Evolutionary conservation across 1,140 invertebrate genomes (phyloP), one percentile per base, ranked within the genome.

Genomic region (Nilaparvata lugens): DNA sequence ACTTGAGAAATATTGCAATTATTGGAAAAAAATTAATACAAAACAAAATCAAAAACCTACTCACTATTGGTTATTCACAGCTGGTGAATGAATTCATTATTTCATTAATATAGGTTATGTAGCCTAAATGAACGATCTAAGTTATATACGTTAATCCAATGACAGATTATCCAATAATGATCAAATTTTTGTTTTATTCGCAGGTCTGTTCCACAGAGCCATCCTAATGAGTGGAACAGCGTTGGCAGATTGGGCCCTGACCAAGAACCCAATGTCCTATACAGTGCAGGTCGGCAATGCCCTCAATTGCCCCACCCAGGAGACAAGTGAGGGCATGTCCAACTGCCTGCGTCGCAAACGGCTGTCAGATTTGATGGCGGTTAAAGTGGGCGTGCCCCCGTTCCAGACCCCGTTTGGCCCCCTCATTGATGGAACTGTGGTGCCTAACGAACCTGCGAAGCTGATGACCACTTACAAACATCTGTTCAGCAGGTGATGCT

Each of bases 221-320:
- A 92, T 98, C 60, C 76, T 97, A 9, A 95, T 97, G 88, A 91
- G 91, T 28, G 95, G 95, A 0, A 93, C 93, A 2, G 93, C 94
- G 0, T 73, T 97, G 45, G 87, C 89, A 55, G 87, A 89, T 64
- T 95, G 90, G 86, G 92, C 93, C 0, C 80, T 95, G 67, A 89
- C 88, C 2, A 82, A 83, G 68, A 86, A 91, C 64, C 89, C 93
- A 0, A 70, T 85, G 0, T 83, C 86, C 67, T 87, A 87, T 61
- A 91, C 87, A 1, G 79, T 86, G 68, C 86, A 91, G 78, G 85
- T 95, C 6, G 88, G 90, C 0, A 79, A 85, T 65, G 82, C 79
- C 52, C 74, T 95, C 1, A 87, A 91, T 68, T 96, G 93, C 70
- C 82, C 81, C n/a, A 35, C 31, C 31, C 31, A 35, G 31, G 71